phyloP scores from a whole-genome alignment of 2,888 invertebrate species.

The Dyspetes luteomarginatus region DNA sequence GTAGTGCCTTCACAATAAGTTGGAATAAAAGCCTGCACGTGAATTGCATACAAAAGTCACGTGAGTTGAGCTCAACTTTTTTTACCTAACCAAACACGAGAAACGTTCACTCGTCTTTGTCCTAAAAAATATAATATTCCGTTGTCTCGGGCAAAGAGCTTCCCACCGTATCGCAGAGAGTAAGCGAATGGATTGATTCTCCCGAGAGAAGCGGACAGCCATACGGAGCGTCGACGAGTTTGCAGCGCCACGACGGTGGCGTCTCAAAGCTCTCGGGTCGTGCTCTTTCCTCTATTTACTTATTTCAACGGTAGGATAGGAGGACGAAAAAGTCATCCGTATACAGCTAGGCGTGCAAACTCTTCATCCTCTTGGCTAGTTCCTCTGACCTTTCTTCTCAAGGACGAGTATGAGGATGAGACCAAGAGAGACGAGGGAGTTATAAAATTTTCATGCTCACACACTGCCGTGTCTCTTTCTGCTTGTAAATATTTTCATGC shows the following conservation, averaged over 20 bases:
- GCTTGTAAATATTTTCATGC: too few relatives aligned
- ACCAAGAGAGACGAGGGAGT: conserved; percentile 52
- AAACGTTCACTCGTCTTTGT: too few relatives aligned
- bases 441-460: conserved; percentile 67
- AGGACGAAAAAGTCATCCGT: conserved; percentile 20
- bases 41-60: too few relatives aligned
- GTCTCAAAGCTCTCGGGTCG: conserved; percentile 41
- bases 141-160: conserved; percentile 11
- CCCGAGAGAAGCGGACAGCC: conserved; percentile 18
- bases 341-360: conserved; percentile 36
- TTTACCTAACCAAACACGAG: too few relatives aligned
- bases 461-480: conserved; percentile 29
- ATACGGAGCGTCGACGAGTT: background rate
- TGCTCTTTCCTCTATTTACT: conserved; percentile 14
- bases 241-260: background rate
- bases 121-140: background rate
- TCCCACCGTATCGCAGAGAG: conserved; percentile 36
- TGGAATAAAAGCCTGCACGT: too few relatives aligned
- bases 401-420: too few relatives aligned
- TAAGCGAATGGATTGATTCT: conserved; percentile 58
- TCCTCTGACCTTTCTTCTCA: background rate
- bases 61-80: too few relatives aligned
- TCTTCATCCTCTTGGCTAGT: conserved; percentile 29
- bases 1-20: too few relatives aligned
- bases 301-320: conserved; percentile 30